phyloP scores from a whole-genome alignment of 1,140 invertebrate genomes.

The Dufourea novaeangliae region DNA sequence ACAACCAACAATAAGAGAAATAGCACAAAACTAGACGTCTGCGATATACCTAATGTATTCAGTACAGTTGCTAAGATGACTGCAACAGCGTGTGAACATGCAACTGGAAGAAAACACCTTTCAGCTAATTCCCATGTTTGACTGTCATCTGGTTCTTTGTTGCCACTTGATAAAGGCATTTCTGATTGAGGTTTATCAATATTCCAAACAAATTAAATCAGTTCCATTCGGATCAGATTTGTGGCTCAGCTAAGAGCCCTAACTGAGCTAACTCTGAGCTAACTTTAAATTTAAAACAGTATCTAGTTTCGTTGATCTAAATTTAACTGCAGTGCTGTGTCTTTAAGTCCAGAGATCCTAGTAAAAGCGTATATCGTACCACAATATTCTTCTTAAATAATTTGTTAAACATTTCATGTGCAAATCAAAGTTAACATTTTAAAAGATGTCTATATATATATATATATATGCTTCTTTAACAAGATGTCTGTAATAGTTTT shows the following conservation, averaged over 20 bases:
- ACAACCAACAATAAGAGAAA: conserved; percentile 88
- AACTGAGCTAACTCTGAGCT: conserved; percentile 78
- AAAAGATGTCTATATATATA: not conserved
- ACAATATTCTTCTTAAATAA: conserved; percentile 19
- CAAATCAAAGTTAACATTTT: not conserved
- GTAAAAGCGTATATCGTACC: conserved; percentile 59
- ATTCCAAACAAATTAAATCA: conserved; percentile 64
- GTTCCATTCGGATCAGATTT: conserved; percentile 70
- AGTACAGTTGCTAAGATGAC: conserved; percentile 87
- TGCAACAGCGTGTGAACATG: conserved; percentile 89
- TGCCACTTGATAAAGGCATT: conserved; percentile 70
- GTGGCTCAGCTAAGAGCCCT: conserved; percentile 69
- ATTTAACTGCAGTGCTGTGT: conserved; percentile 75
- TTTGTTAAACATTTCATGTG: not conserved
- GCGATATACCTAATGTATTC: conserved; percentile 87
- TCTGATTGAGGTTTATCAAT: conserved; percentile 42
- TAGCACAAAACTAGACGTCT: conserved; percentile 88
- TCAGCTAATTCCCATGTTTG: conserved; percentile 89
- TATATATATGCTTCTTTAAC: not conserved
- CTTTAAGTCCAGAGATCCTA: conserved; percentile 73
- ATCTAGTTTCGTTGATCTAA: conserved; percentile 77
- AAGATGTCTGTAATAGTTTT: not conserved
- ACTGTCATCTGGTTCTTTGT: conserved; percentile 77
- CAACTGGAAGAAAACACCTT: conserved; percentile 87
- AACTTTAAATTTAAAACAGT: conserved; percentile 80